Percentiles rank a stretch among this genome's conserved stretches.
Conservation (phyloP, 1,140 invertebrate genomes). For the Phocides pigmalion region DNA sequence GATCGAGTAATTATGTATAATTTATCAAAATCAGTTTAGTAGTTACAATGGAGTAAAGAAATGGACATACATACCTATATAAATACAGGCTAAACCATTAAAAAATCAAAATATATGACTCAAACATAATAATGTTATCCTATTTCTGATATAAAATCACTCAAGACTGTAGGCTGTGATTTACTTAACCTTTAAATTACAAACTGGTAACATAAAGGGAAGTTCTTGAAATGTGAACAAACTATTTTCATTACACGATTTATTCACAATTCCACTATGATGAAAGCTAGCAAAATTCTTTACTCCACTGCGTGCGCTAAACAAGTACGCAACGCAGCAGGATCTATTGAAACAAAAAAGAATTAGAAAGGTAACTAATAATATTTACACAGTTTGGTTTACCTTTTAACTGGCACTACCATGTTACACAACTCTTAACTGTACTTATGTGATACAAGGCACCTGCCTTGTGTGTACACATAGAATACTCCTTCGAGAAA, state of each 20-base stretch:
- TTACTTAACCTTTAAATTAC: no score
- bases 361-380: conserved; percentile 48
- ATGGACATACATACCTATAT: no score
- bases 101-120: no score
- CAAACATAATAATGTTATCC: no score
- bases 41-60: no score
- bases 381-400: conserved; percentile 65
- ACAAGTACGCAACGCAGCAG: conserved; percentile 17
- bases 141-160: no score
- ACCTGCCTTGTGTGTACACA: conserved; percentile 64
- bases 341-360: conserved; percentile 34
- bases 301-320: conserved; percentile 16
- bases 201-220: background rate
- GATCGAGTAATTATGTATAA: no score
- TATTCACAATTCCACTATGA: background rate
- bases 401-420: conserved; percentile 53
- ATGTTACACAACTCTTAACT: conserved; percentile 55
- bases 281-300: conserved; percentile 9
- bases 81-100: no score
- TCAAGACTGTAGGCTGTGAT: no score
- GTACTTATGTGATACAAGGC: conserved; percentile 57
- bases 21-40: no score
- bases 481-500: conserved; percentile 30
- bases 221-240: background rate
- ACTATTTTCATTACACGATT: background rate